These are phyloP conservation scores for Peromyscus aztecus DNA, from an alignment of 2,797 vertebrate species.

Conservation along the genomic window DNA sequence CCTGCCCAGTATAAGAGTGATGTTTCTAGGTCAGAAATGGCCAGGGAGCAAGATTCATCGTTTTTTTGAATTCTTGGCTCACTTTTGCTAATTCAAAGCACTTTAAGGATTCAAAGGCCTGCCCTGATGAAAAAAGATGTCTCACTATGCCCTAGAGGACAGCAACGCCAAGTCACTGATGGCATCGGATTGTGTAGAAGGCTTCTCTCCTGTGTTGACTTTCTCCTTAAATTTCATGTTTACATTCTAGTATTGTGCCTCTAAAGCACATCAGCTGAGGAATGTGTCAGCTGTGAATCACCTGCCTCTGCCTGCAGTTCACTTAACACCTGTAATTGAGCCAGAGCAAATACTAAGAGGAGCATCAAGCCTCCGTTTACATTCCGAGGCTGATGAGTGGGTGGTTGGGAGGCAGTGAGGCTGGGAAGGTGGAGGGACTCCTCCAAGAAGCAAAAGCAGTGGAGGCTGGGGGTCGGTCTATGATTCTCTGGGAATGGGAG, in stretches of 20 bases:
- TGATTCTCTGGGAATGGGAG: not conserved
- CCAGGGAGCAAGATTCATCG: not conserved
- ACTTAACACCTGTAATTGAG: not conserved
- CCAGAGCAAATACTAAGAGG: not conserved
- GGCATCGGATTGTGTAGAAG: not conserved
- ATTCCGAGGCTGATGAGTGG: not conserved
- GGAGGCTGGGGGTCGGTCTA: not conserved
- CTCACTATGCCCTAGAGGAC: not conserved
- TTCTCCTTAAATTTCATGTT: not conserved
- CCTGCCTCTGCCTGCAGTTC: not conserved
- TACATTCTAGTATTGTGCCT: not conserved
- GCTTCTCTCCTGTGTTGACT: not conserved
- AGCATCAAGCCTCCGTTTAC: not conserved
- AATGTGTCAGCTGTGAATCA: not conserved
- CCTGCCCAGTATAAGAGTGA: not conserved
- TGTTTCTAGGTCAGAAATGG: not conserved
- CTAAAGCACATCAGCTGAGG: not conserved
- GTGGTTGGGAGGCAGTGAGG: not conserved
- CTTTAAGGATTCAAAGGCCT: not conserved
- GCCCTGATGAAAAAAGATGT: not conserved
- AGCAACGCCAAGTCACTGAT: not conserved
- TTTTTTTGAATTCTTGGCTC: not conserved
- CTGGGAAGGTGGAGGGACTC: not conserved
- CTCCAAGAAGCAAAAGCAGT: not conserved
- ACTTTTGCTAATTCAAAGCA: not conserved